Base-by-base conservation (phyloP, 2,888 invertebrate species). In the Leucophora obtusa region DNA sequence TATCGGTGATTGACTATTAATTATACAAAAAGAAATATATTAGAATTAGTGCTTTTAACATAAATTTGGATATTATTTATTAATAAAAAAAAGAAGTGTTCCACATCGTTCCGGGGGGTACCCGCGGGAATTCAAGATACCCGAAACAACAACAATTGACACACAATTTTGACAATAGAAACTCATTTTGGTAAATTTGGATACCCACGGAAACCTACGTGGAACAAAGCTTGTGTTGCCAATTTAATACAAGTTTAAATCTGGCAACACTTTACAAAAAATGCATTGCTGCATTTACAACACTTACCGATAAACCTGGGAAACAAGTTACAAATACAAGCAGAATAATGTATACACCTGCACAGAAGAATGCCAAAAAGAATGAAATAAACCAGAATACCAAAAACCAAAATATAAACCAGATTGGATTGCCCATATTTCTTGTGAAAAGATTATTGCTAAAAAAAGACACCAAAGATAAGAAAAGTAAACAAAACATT, bases 251-350 rank as follows among this genome's bases (percentile, higher is more conserved):
- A 11, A 11, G 14, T 11, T 38, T 11, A 38, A 38, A 11, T 11
- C 14, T 38, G 38, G 14, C 14, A 38, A 14, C 38, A 11, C 38
- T 38, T 38, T 11, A 11, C 38, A 38, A 38, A 38, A 38, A n/a
- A 47, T 62, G 47, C 24, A 21, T 51, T 24, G 28, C 5, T 24
- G 15, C 24, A 10, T 2, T 28, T 15, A 5, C 11, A 43, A 47
- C 24, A 91, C 93, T 93, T 90, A 95, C 95, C 91, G 93, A 89
- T 88, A 95, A 91, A 5, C 92, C 92, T 75, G 92, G 92, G 90
- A 95, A 91, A 89, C 95, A 95, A 8, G 93, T 94, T 71, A 93
- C 93, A 73, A 95, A 91, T 8, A 94, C 93, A 82, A 94, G 92
- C 4, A 94, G 81, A 33, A 95, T 84, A 73, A 95, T 94, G 90